Conservation (phyloP, 2,888 invertebrate genomes). For the Macrophya annulata region DNA sequence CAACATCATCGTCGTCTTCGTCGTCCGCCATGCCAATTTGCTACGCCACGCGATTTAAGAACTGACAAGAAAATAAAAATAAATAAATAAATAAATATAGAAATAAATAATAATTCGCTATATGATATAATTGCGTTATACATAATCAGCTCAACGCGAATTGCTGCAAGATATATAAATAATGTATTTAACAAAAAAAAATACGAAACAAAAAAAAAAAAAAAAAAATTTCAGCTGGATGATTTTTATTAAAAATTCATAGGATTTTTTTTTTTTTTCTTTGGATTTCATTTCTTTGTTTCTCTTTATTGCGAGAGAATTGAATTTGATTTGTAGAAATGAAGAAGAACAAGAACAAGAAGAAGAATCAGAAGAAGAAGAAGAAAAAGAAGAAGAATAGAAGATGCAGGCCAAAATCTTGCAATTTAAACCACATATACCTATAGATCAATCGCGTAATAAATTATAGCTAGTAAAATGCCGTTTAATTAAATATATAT, state of each 20-base stretch:
- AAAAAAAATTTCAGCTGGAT: background rate
- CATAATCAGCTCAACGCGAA: no score
- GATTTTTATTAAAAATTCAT: background rate
- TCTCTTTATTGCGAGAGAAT: background rate
- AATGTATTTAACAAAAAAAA: background rate
- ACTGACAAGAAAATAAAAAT: background rate
- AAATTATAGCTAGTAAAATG: background rate
- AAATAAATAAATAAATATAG: no score
- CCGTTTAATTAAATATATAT: background rate
- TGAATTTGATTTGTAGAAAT: background rate
- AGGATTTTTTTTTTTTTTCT: background rate
- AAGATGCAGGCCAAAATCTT: no score
- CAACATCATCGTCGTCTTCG: background rate
- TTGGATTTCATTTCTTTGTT: background rate
- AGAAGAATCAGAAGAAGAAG: no score
- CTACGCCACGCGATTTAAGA: background rate
- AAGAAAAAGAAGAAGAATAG: no score
- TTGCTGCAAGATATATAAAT: background rate
- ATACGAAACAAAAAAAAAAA: background rate
- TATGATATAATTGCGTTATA: no score
- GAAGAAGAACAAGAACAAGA: no score
- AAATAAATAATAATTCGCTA: background rate
- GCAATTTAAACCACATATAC: background rate
- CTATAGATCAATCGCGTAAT: background rate
- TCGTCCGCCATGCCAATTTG: background rate